These are phyloP conservation scores for Mesoclemmys tuberculata DNA, from an alignment of 2,113 vertebrate genomes.

Conservation along the genomic window DNA sequence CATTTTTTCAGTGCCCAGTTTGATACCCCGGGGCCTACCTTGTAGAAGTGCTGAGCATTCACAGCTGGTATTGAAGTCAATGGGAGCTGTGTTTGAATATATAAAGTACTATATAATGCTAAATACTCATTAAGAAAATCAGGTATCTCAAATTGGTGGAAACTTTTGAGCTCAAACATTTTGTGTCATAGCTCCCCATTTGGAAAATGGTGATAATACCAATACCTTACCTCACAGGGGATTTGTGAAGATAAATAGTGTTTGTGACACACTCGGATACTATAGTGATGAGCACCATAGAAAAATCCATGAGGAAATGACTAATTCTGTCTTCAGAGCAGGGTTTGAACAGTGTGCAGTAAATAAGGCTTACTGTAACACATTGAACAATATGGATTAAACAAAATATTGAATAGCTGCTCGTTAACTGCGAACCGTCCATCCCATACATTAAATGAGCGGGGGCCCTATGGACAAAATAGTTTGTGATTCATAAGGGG, in stretches of 20 bases:
- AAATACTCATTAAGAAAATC: background rate
- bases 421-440: background rate
- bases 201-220: background rate
- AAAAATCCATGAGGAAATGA: background rate
- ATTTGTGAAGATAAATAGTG: background rate
- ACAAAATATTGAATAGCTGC: background rate
- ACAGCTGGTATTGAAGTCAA: background rate
- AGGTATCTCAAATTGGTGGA: background rate
- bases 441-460: background rate
- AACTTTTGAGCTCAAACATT: slow-evolving; percentile 2
- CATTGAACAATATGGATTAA: background rate
- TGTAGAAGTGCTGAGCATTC: fast-evolving
- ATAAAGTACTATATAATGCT: background rate
- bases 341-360: background rate
- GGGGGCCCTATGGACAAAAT: background rate
- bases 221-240: background rate
- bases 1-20: background rate
- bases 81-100: background rate
- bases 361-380: background rate
- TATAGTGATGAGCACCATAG: background rate
- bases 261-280: background rate
- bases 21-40: background rate
- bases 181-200: background rate
- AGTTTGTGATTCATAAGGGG: background rate
- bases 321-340: background rate